phyloP scores from a whole-genome alignment of 2,113 vertebrate species.

The human (Homo sapiens) region DNA sequence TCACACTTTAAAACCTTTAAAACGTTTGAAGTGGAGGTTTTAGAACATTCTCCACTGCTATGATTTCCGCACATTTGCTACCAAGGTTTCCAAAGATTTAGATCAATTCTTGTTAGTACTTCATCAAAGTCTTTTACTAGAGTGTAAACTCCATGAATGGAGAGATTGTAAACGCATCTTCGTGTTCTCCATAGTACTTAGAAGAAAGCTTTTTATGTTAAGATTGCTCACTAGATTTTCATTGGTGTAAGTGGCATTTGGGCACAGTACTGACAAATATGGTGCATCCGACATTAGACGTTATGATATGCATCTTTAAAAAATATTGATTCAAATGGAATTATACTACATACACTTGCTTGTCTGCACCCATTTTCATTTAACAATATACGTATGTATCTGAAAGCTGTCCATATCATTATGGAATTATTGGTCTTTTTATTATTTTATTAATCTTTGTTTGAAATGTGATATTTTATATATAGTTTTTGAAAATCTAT shows the following conservation, averaged over 20 bases:
- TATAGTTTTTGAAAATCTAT: background rate
- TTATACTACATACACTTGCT: background rate
- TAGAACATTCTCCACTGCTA: background rate
- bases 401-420: background rate
- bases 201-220: background rate
- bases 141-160: background rate
- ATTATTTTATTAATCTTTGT: background rate
- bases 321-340: background rate
- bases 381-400: background rate
- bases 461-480: background rate
- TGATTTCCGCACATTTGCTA: background rate
- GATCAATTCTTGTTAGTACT: background rate
- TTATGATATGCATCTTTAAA: background rate
- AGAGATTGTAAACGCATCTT: background rate
- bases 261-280: background rate
- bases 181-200: background rate
- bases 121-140: background rate
- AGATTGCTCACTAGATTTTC: background rate
- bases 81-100: background rate
- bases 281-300: no score
- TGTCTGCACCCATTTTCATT: background rate
- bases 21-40: background rate
- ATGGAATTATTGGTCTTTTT: background rate
- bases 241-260: background rate
- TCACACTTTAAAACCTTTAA: background rate